phyloP scores from a whole-genome alignment of 37 sponge, comb jelly and placozoan genomes.

The Hexactinellida sp. region DNA sequence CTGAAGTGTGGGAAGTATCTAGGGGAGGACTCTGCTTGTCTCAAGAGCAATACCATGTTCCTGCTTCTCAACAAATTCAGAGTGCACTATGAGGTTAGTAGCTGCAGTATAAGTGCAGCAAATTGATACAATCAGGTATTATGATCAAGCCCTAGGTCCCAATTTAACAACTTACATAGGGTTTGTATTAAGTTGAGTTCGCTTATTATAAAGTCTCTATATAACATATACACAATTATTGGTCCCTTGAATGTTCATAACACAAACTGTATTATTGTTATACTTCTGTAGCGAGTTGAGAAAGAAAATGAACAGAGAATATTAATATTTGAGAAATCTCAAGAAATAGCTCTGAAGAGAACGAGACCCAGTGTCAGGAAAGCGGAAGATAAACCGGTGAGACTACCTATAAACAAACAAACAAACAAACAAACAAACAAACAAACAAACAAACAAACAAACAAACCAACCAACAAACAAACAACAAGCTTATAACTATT shows the following conservation, averaged over 20 bases:
- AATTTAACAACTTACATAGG: no score
- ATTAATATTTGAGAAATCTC: neutral
- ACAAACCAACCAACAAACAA: no score
- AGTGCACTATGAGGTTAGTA: neutral
- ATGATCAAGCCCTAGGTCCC: neutral
- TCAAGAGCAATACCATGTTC: neutral
- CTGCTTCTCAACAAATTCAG: neutral
- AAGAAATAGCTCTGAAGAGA: neutral
- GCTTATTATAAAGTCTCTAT: neutral
- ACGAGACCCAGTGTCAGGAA: neutral
- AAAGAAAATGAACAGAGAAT: neutral
- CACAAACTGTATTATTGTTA: no score
- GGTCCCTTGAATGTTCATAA: no score
- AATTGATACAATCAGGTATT: no score
- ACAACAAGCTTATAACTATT: no score
- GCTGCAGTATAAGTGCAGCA: no score
- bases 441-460: no score
- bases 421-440: no score
- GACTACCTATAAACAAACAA: no score
- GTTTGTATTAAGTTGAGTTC: no score
- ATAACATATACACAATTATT: no score
- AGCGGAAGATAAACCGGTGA: neutral
- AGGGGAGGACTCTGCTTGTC: neutral
- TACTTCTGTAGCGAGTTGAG: neutral
- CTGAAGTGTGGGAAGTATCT: constrained; percentile 1